Evolutionary conservation across 2,113 vertebrate species (phyloP).

Genomic region (Gopherus flavomarginatus): DNA sequence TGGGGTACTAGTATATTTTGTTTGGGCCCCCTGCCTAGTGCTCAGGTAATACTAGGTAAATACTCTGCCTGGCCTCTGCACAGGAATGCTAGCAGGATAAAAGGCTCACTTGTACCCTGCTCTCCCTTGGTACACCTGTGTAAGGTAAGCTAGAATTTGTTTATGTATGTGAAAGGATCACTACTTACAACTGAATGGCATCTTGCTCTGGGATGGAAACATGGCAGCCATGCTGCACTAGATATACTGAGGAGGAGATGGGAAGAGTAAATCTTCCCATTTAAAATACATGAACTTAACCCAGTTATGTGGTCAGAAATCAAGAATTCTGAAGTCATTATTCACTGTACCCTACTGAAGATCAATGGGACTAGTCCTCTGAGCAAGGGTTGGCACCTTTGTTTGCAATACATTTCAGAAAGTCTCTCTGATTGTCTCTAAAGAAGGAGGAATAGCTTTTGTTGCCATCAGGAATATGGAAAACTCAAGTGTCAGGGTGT

Average conservation of each 20-base stretch:
- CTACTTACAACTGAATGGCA: background rate
- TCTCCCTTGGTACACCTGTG: background rate
- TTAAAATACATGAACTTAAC: background rate
- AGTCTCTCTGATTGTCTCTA: background rate
- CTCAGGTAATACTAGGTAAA: background rate
- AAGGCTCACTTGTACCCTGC: background rate
- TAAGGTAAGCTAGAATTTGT: background rate
- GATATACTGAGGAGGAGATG: background rate
- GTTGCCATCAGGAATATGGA: background rate
- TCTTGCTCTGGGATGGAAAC: background rate
- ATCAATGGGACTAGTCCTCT: background rate
- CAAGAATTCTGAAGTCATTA: background rate
- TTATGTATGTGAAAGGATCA: background rate
- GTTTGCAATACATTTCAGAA: background rate
- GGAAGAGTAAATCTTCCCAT: background rate
- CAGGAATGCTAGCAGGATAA: background rate
- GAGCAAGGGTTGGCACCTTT: background rate
- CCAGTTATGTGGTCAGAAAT: background rate
- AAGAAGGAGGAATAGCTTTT: background rate
- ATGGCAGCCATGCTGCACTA: background rate
- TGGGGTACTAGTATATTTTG: background rate
- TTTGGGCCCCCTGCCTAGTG: background rate
- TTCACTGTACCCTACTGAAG: background rate
- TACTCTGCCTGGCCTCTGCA: background rate
- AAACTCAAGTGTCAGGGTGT: background rate